These are phyloP conservation scores for Chitala chitala DNA, from an alignment of 2,113 vertebrate genomes.

Conservation along the genomic window DNA sequence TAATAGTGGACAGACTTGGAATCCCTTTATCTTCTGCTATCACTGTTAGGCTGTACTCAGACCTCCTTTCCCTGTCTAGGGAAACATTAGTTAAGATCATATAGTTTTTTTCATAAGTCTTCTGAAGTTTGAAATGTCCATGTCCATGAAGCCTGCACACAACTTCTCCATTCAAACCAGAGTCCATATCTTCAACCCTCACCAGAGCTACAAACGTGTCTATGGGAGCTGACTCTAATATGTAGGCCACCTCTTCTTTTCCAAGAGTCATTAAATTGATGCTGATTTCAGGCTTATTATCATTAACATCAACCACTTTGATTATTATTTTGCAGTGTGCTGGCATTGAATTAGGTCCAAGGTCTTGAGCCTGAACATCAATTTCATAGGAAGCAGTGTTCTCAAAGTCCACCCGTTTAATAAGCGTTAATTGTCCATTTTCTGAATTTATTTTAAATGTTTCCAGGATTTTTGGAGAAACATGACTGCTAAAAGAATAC, in stretches of 20 bases:
- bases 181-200: constrained; percentile 86
- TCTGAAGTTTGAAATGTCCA: constrained; percentile 87
- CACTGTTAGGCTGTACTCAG: constrained; percentile 89
- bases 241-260: constrained; percentile 80
- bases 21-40: constrained; percentile 86
- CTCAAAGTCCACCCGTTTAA: constrained; percentile 87
- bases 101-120: constrained; percentile 92
- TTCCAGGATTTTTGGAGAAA: constrained; percentile 83
- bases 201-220: constrained; percentile 93
- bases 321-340: constrained; percentile 95
- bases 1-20: constrained; percentile 84
- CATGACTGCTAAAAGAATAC: constrained; percentile 92
- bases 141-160: constrained; percentile 84
- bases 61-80: constrained; percentile 86
- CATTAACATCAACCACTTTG: constrained; percentile 88
- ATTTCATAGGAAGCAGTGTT: constrained; percentile 82
- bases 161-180: constrained; percentile 82
- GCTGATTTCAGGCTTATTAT: constrained; percentile 94
- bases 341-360: constrained; percentile 94
- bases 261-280: constrained; percentile 85
- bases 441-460: constrained; percentile 89
- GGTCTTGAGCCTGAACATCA: constrained; percentile 89
- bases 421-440: constrained; percentile 79
- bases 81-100: constrained; percentile 88
- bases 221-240: constrained; percentile 80